These are phyloP conservation scores for Ricordea florida DNA, from an alignment of 92 coral and sea anemone genomes.

Conservation along the genomic window DNA sequence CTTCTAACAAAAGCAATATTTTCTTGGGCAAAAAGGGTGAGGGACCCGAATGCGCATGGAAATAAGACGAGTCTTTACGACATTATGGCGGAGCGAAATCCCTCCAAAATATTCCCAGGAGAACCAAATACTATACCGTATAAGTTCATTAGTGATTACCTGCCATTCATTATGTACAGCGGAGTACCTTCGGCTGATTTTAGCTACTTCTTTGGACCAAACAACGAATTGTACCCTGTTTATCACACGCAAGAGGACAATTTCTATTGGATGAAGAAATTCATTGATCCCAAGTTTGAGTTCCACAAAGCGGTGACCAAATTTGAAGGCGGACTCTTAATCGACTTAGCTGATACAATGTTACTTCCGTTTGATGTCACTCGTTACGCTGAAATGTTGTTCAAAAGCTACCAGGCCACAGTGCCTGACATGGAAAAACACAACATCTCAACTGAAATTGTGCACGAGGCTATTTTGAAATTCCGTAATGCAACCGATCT, in stretches of 20 bases:
- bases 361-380: constrained; percentile 66
- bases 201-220: constrained; percentile 71
- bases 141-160: constrained; percentile 76
- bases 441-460: background rate
- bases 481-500: constrained; percentile 55
- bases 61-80: constrained; percentile 63
- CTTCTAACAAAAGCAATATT: constrained; percentile 51
- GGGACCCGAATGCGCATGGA: constrained; percentile 68
- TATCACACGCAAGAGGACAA: constrained; percentile 91
- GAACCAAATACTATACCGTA: constrained; percentile 68
- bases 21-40: constrained; percentile 55
- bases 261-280: constrained; percentile 83
- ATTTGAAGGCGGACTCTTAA: constrained; percentile 75
- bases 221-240: constrained; percentile 69
- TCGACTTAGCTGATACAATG: constrained; percentile 70
- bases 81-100: constrained; percentile 71
- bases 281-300: constrained; percentile 80
- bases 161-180: constrained; percentile 65
- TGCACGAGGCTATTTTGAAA: constrained; percentile 53
- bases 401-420: background rate
- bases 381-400: constrained; percentile 1
- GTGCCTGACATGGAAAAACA: background rate
- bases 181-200: constrained; percentile 92
- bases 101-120: constrained; percentile 7
- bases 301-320: constrained; percentile 84